A percentile compares a stretch with the other conserved stretches of the same genome.
Evolutionary conservation across 1,140 invertebrate genomes (phyloP).

Genomic region (Pinna nobilis): DNA sequence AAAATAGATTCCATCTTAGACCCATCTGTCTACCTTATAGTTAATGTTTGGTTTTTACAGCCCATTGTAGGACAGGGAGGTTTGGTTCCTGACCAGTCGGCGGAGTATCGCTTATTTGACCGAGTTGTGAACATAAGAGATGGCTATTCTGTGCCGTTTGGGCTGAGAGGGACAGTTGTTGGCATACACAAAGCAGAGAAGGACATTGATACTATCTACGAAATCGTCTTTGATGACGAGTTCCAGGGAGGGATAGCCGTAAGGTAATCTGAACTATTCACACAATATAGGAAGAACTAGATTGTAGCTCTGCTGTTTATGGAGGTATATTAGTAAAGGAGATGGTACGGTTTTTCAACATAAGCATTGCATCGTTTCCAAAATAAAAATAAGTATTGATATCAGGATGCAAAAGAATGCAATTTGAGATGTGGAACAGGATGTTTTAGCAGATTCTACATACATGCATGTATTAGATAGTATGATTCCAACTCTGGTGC

Average conservation of each 20-base stretch:
- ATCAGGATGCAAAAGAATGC: too few species aligned
- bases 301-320: background rate
- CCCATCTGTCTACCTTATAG: too few species aligned
- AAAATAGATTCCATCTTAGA: too few species aligned
- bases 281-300: background rate
- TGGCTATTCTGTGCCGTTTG: conserved; percentile 86
- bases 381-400: too few species aligned
- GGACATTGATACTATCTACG: conserved; percentile 79
- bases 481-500: too few species aligned
- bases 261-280: too few species aligned
- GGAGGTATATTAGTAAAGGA: background rate
- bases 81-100: conserved; percentile 80
- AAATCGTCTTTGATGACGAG: conserved; percentile 85
- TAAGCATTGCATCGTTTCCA: background rate
- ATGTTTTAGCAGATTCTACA: too few species aligned
- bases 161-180: conserved; percentile 87
- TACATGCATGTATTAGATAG: too few species aligned
- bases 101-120: conserved; percentile 85
- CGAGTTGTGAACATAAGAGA: conserved; percentile 86
- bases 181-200: conserved; percentile 77
- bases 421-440: too few species aligned
- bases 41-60: conserved; percentile 50
- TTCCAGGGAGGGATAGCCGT: conserved; percentile 81
- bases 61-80: conserved; percentile 59
- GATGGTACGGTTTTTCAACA: background rate